Evolutionary conservation across 1,140 invertebrate species (phyloP), one percentile per base, ranked within the genome.

Genomic region (Dendroctonus valens): DNA sequence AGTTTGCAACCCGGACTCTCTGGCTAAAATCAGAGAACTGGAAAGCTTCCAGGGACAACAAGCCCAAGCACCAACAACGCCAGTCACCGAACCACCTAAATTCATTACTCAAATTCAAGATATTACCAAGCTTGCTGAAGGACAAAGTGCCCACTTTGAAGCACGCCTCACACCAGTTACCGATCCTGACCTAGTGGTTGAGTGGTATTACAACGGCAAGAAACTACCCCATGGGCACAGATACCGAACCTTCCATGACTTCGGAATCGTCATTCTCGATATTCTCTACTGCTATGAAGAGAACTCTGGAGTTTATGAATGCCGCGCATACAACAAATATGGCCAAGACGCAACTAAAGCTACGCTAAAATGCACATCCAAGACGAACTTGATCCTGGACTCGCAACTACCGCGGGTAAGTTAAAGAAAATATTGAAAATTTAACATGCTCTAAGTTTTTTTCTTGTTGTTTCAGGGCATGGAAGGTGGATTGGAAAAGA

Each of bases 211-310:
- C 74, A 94, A 97, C 78, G 94, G 93, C 57, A 92, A 94, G 78
- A 94, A 94, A 77, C 80, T 97, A 69, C 91, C 91, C 0, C 90
- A 92, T 78, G 95, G 95, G 37, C 94, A 97, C 81, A 88, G 95
- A 64, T 98, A 95, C 77, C 87, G 94, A 71, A 97, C 94, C 51
- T 95, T 96, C 88, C 94, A 98, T 77, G 96, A 99, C 77, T 98
- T 98, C 81, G 95, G 91, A 65, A 95, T 97, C 76, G 96, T 98
- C 40, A 95, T 97, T 72, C 83, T 99, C 64, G 96, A 98, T 74
- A 96, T 99, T 66, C 80, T 98, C 1, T 98, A 97, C 77, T 97
- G 94, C 72, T 98, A 97, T 76, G 93, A 94, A 79, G 95, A 98
- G 81, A 97, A 99, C 79, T 95, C 93, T 52, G 96, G 96, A 40